phyloP scores from a whole-genome alignment of 2,113 vertebrate species.

The Xyliphius kryptos region DNA sequence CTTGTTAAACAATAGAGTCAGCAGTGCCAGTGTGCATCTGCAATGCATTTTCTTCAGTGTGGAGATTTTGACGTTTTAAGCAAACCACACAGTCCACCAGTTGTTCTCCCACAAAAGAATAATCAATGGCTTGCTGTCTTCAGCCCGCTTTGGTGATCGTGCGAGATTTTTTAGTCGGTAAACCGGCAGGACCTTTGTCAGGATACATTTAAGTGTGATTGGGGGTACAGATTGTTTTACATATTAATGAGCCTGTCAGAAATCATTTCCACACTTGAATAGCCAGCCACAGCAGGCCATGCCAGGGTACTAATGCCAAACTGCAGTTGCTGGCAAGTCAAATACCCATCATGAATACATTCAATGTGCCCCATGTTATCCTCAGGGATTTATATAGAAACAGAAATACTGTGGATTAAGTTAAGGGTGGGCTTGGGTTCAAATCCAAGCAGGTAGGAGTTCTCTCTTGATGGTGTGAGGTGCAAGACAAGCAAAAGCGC shows the following conservation, averaged over 20 bases:
- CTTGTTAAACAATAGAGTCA: no score
- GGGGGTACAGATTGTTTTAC: constrained; percentile 25
- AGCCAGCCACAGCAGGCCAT: constrained; percentile 13
- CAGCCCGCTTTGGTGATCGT: no score
- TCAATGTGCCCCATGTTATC: background rate
- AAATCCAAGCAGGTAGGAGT: constrained; percentile 6
- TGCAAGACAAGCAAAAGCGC: background rate
- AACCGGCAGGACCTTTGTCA: background rate
- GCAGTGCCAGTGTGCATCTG: constrained; percentile 14
- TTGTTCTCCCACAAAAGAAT: constrained; percentile 6
- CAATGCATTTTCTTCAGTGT: constrained; percentile 6
- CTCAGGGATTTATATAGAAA: background rate
- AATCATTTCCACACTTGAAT: constrained; percentile 33
- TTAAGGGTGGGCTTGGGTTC: background rate
- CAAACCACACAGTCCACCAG: background rate
- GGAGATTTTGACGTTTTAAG: constrained; percentile 1
- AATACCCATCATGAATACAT: background rate
- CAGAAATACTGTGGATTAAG: background rate
- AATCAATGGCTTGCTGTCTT: constrained; percentile 10
- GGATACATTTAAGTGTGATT: constrained; percentile 6
- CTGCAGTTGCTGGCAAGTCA: constrained; percentile 6
- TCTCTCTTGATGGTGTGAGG: constrained; percentile 5
- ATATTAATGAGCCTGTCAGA: constrained; percentile 40
- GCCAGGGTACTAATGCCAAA: constrained; percentile 5
- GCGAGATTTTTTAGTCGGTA: background rate